phyloP scores from a whole-genome alignment of 1,140 invertebrate species.

The Papilio xuthus region DNA sequence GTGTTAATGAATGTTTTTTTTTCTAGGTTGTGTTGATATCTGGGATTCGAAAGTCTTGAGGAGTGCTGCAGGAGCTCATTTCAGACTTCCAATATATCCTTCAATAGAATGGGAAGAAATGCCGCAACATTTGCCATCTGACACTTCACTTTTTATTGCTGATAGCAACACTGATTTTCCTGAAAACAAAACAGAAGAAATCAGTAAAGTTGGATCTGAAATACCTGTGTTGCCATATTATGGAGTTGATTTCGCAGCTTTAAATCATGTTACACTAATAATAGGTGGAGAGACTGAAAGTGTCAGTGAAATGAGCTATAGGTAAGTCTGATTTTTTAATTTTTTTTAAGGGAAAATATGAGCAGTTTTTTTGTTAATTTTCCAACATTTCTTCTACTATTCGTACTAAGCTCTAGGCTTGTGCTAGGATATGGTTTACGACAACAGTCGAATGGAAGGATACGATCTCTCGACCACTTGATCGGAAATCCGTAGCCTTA shows the following conservation, averaged over 20 bases:
- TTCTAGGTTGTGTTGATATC: slow-evolving; percentile 92
- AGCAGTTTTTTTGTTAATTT: too few relatives aligned
- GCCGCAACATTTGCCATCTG: slow-evolving; percentile 73
- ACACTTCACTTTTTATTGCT: slow-evolving; percentile 86
- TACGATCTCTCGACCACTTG: too few relatives aligned
- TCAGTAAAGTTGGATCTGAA: slow-evolving; percentile 49
- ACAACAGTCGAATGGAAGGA: too few relatives aligned
- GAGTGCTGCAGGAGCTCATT: slow-evolving; percentile 91
- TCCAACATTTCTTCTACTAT: too few relatives aligned
- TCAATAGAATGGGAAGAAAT: slow-evolving; percentile 87
- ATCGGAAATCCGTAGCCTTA: too few relatives aligned
- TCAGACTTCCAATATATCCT: slow-evolving; percentile 86
- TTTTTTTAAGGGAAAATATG: too few relatives aligned
- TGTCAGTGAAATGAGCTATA: slow-evolving; percentile 85
- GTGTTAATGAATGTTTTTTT: slow-evolving; percentile 42
- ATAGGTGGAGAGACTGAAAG: slow-evolving; percentile 95
- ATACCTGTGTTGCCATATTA: slow-evolving; percentile 86
- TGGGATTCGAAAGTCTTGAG: slow-evolving; percentile 95
- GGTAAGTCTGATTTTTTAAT: slow-evolving; percentile 41
- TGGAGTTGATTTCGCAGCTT: slow-evolving; percentile 81
- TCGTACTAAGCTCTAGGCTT: too few relatives aligned
- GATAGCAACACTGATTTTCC: slow-evolving; percentile 83
- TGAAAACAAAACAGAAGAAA: slow-evolving; percentile 48
- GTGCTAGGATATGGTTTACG: too few relatives aligned
- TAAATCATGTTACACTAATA: slow-evolving; percentile 84